These are phyloP conservation scores for Chymomyza caudatula DNA, from an alignment of 2,888 invertebrate genomes.

Conservation along the genomic window DNA sequence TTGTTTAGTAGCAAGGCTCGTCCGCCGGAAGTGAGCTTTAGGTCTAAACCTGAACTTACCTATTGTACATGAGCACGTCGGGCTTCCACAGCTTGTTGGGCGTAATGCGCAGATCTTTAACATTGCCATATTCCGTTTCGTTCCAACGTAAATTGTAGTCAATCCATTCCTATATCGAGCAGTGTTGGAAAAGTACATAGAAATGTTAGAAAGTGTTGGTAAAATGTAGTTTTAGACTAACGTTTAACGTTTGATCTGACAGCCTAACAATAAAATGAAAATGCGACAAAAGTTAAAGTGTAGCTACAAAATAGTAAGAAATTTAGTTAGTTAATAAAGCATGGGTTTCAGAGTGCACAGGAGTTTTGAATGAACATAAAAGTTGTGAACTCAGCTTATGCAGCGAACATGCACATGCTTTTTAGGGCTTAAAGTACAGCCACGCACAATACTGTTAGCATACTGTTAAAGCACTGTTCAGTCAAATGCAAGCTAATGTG, in stretches of 20 bases:
- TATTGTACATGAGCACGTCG: slow-evolving; percentile 99
- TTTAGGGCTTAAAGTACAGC: background rate
- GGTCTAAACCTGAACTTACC: slow-evolving; percentile 81
- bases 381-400: background rate
- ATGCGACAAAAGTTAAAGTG: slow-evolving; percentile 39
- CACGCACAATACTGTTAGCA: slow-evolving; percentile 12
- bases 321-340: slow-evolving; percentile 6
- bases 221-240: slow-evolving; percentile 7
- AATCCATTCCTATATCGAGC: slow-evolving; percentile 91
- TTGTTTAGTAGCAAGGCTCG: slow-evolving; percentile 24
- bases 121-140: slow-evolving; percentile 94
- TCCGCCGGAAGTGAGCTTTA: background rate
- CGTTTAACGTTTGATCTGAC: background rate
- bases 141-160: slow-evolving; percentile 99
- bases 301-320: slow-evolving; percentile 19
- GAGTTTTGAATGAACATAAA: background rate
- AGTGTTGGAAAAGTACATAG: slow-evolving; percentile 34
- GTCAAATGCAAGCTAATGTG: slow-evolving; percentile 8
- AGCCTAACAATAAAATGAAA: slow-evolving; percentile 47
- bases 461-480: slow-evolving; percentile 27
- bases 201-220: background rate
- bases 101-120: slow-evolving; percentile 95
- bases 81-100: slow-evolving; percentile 98
- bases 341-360: slow-evolving; percentile 14
- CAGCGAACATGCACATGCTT: background rate